These are phyloP conservation scores for Phytoseiulus persimilis DNA, from an alignment of 2,888 invertebrate species.

Conservation along the genomic window DNA sequence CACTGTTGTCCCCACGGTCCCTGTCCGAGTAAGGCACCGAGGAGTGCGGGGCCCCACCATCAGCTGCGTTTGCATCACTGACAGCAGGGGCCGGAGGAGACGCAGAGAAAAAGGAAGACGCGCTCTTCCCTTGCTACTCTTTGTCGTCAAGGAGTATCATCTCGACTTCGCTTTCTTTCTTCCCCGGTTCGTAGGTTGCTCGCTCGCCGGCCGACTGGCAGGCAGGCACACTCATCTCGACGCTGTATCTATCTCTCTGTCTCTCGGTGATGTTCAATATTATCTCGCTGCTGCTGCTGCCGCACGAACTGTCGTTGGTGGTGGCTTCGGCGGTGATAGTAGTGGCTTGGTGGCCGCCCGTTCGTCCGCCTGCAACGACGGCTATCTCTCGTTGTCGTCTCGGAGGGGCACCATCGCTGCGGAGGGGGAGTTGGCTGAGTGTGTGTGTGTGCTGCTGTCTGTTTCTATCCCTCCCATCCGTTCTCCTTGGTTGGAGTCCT, in stretches of 20 bases:
- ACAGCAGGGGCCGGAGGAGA: not conserved
- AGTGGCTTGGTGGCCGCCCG: not conserved
- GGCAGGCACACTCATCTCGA: not conserved
- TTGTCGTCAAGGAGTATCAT: not conserved
- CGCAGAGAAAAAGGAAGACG: not conserved
- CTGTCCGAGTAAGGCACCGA: not conserved
- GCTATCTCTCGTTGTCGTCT: not conserved
- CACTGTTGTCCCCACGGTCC: no score
- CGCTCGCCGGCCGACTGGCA: not conserved
- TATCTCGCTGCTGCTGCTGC: not conserved
- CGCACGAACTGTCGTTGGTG: not conserved
- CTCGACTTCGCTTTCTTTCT: not conserved
- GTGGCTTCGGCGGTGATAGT: not conserved
- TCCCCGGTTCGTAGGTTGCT: not conserved
- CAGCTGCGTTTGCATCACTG: not conserved
- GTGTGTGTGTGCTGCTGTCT: not conserved
- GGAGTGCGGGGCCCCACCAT: not conserved
- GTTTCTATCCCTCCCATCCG: not conserved
- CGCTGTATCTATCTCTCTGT: not conserved
- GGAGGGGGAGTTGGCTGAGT: not conserved
- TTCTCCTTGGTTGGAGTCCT: not conserved
- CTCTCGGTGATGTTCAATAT: conserved; percentile 5
- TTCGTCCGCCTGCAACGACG: not conserved
- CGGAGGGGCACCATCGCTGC: not conserved
- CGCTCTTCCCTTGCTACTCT: not conserved